These are phyloP conservation scores for Canis aureus DNA, from an alignment of 2,113 vertebrate species.

Conservation along the genomic window DNA sequence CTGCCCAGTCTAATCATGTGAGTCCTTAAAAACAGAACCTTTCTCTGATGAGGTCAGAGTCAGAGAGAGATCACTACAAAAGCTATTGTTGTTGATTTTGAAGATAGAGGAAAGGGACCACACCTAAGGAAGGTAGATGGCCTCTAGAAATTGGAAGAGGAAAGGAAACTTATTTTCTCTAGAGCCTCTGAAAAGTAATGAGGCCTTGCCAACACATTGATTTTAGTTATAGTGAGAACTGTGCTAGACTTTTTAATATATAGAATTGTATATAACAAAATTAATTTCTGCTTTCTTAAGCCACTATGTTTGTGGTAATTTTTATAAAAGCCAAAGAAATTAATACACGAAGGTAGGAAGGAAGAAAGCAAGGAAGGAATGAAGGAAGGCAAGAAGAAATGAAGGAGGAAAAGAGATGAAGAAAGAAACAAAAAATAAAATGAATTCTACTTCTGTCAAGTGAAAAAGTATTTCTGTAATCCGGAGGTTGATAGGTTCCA, in stretches of 20 bases:
- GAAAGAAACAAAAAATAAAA: not conserved
- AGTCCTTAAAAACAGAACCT: not conserved
- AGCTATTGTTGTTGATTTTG: not conserved
- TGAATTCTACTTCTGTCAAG: not conserved
- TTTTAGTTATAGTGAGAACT: not conserved
- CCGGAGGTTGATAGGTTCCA: not conserved
- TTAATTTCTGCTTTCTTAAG: not conserved
- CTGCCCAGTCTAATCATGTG: not conserved
- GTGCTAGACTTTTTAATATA: not conserved
- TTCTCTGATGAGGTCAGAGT: not conserved
- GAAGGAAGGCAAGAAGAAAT: not conserved
- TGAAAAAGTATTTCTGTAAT: not conserved
- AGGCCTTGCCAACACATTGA: not conserved
- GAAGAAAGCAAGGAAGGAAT: not conserved
- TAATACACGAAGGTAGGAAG: not conserved
- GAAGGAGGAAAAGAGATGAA: not conserved
- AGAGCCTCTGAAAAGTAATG: not conserved
- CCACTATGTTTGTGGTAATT: not conserved
- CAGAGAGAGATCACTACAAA: not conserved
- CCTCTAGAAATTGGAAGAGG: not conserved
- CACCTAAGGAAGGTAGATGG: not conserved
- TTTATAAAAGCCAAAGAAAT: not conserved
- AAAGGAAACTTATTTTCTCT: not conserved
- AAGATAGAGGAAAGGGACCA: not conserved
- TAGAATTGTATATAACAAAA: not conserved